Evolutionary conservation across 2,113 vertebrate genomes (phyloP).

Genomic region (Triplophysa dalaica): DNA sequence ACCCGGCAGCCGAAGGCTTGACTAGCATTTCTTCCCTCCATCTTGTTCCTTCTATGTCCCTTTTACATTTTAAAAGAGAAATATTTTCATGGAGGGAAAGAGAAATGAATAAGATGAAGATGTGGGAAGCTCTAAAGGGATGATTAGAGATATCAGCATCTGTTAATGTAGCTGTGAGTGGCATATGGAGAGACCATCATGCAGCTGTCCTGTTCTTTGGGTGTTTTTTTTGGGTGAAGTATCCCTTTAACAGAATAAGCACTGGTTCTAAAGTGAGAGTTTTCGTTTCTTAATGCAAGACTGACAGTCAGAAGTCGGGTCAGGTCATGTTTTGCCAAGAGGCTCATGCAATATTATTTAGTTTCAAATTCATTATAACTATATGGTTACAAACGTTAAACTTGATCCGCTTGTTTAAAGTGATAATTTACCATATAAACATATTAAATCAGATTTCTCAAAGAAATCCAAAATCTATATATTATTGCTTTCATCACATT

Average conservation of each 20-base stretch:
- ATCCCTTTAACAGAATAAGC: no score
- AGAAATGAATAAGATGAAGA: background rate
- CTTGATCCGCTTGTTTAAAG: no score
- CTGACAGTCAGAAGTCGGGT: background rate
- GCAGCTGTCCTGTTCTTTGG: background rate
- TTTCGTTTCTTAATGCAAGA: no score
- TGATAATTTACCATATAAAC: no score
- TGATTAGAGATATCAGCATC: background rate
- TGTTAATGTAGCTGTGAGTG: slow-evolving; percentile 1
- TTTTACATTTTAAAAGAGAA: slow-evolving; percentile 20
- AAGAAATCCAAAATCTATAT: no score
- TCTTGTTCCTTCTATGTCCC: slow-evolving; percentile 38
- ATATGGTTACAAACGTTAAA: no score
- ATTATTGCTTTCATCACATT: no score
- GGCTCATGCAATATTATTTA: background rate
- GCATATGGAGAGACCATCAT: background rate
- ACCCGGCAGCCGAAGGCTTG: slow-evolving; percentile 45
- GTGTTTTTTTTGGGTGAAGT: background rate
- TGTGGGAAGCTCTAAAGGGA: background rate
- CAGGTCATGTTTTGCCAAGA: background rate
- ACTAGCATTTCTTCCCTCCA: slow-evolving; percentile 18
- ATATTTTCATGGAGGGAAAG: background rate
- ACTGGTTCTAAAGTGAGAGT: no score
- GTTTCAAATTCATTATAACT: background rate
- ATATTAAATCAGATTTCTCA: no score